Base-by-base conservation (phyloP, 2,113 vertebrate species). In the Neolamprologus falcicula region DNA sequence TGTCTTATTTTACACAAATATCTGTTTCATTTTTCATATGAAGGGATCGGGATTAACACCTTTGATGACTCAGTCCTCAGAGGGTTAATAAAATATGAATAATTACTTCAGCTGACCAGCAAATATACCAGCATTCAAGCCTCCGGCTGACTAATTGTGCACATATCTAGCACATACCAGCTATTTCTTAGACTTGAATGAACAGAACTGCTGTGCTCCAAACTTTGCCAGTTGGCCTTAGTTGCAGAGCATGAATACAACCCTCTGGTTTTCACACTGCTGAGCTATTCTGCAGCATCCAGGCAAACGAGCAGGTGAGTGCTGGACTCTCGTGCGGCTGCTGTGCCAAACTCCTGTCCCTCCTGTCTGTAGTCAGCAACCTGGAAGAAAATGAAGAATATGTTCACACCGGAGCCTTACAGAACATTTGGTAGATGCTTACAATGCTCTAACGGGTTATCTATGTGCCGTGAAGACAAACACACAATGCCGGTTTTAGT, bases 381-480 rank as follows among this genome's bases (percentile, higher is more conserved):
- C 93, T 94, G 85, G 45, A 92, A 90, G 37, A 91, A 79, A 90
- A 54, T 88, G 79, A 14, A 89, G 24, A 79, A 83, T 42, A 55
- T 7, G 33, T 42, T 63, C 53, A 83, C 61, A 86, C 84, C 57
- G 10, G 50, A 88, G 78, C 35, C 37, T 82, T 63, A 68, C 50
- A 26, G 47, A 83, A 85, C 59, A 73, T 89, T 85, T 88, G 57
- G 19, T 59, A 28, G 40, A 54, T 31, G 35, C 79, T 83, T 68
- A 28, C 59, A 88, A 24, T 47, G 24, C 21, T 78, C 14, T 73
- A 52, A 8, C 28, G 9, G 19, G 7, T 16, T 52, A 16, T 90
- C 42, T 24, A 19, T 13, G 50, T 82, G 54, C 28, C 24, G 33
- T 35, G 26, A 85, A 87, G 17, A 26, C 35, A 86, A 82, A 82